A percentile compares a stretch with the other conserved stretches of the same genome.
Evolutionary conservation across 2,797 vertebrate species (phyloP).

Genomic region (Sylvia borin): DNA sequence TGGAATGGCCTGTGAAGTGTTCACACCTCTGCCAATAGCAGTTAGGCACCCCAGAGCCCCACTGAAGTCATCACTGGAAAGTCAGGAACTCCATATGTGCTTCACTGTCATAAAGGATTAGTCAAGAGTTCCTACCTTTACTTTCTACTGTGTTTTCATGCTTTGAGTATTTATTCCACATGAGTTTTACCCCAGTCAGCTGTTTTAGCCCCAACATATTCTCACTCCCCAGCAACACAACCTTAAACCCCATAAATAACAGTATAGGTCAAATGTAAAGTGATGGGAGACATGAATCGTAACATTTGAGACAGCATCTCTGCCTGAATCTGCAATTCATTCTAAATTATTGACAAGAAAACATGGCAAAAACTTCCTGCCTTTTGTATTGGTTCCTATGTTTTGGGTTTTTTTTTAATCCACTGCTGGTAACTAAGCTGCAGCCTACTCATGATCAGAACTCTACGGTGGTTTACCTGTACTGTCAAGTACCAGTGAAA

Average conservation of each 20-base stretch:
- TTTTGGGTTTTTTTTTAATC: not conserved
- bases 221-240: not conserved
- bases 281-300: not conserved
- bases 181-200: not conserved
- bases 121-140: not conserved
- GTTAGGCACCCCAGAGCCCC: not conserved
- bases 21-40: not conserved
- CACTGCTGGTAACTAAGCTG: not conserved
- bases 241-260: not conserved
- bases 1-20: not conserved
- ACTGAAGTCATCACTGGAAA: not conserved
- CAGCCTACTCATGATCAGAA: slow-evolving; percentile 30
- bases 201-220: not conserved
- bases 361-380: slow-evolving; percentile 3
- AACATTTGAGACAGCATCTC: not conserved
- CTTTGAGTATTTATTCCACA: not conserved
- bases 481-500: slow-evolving; percentile 42
- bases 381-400: not conserved
- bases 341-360: slow-evolving; percentile 40
- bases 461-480: not conserved
- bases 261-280: not conserved
- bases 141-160: not conserved
- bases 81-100: not conserved
- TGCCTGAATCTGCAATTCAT: not conserved
- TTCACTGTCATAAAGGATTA: not conserved